Conservation (phyloP, 2,888 invertebrate genomes). For the Linyphia triangularis region DNA sequence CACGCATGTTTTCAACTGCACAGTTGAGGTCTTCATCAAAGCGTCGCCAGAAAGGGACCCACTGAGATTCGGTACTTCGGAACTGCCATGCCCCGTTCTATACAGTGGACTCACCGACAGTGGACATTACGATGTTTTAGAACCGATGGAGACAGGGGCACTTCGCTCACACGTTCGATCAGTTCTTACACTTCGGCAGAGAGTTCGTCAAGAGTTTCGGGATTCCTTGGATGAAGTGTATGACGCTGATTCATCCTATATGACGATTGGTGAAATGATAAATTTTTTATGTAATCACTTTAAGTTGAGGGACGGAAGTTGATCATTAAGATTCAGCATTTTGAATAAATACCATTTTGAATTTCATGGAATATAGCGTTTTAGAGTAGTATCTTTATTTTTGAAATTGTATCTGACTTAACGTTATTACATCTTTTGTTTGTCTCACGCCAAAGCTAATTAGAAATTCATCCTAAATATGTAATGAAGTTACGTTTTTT, state of each 20-base stretch:
- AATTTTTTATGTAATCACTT: too few species aligned
- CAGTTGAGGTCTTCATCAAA: neutral
- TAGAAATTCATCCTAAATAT: too few species aligned
- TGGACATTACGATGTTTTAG: conserved; percentile 24
- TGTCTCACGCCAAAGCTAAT: too few species aligned
- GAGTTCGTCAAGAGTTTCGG: neutral
- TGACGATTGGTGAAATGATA: neutral
- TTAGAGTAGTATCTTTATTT: too few species aligned
- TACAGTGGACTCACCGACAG: conserved; percentile 11
- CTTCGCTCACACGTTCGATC: neutral
- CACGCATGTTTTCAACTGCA: neutral
- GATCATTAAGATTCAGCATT: too few species aligned
- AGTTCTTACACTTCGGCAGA: neutral
- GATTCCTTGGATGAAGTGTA: neutral
- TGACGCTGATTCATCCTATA: neutral
- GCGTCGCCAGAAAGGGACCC: neutral
- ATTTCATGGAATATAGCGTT: too few species aligned
- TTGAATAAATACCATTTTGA: too few species aligned
- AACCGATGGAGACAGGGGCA: neutral
- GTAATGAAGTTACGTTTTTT: too few species aligned
- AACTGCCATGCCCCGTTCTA: neutral
- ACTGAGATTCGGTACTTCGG: neutral
- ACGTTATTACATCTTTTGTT: too few species aligned
- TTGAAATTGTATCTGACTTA: too few species aligned
- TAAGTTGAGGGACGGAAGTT: too few species aligned